Evolutionary conservation across 2,888 invertebrate species (phyloP), one percentile per base, ranked within the genome.

Genomic region (Catocala nupta): DNA sequence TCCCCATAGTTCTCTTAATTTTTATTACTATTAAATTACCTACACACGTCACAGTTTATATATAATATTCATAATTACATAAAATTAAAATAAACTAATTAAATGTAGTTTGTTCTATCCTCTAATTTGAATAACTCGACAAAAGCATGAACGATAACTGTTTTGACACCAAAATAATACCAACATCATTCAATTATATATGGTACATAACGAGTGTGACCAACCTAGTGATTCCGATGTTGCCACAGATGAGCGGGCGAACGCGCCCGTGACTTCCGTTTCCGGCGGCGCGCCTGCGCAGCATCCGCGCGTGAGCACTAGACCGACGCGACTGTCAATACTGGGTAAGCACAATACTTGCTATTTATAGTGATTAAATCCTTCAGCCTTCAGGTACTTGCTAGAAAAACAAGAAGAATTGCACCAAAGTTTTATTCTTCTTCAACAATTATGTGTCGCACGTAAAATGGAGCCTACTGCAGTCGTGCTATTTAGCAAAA

Each of bases 231-330:
- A 91, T 90, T 90, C 89, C 86, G 85, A 87, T 89, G 84, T 91
- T 90, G 91, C 91, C 89, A 92, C 92, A 93, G 92, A 88, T 90
- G 92, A 91, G 88, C 89, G 90, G 83, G 84, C 87, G 88, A 90
- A 86, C 92, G 90, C 92, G 86, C 92, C 91, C 90, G 90, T 90
- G 88, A 91, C 91, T 93, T 93, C 94, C 93, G 93, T 83, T 94
- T 93, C 93, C 93, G 90, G 90, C 85, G 90, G 87, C 90, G 91
- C 93, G 90, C 91, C 87, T 66, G 91, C 93, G 93, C 93, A 93
- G 92, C 93, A 90, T 93, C 93, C 93, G 92, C 83, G 80, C 74
- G 55, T 75, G 80, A 65, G 69, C 90, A 91, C 63, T 86, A 84
- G 90, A 91, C 91, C 91, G 90, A 77, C 79, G 80, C 88, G 78